Percentiles rank a stretch among this genome's conserved stretches.
Conservation (phyloP, 2,797 vertebrate species). For the Lemur catta region DNA sequence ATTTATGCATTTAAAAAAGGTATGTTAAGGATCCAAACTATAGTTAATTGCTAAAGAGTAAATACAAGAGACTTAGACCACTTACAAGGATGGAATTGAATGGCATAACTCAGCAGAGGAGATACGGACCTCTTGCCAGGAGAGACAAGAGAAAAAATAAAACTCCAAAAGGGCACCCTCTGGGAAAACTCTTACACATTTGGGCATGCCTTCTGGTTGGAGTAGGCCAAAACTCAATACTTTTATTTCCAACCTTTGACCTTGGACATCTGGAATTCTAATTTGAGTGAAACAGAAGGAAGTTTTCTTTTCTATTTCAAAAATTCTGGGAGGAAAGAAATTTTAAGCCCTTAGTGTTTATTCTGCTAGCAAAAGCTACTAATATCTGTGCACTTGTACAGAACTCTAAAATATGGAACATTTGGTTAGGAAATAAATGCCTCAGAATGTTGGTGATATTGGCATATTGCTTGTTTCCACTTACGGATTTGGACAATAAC, state of each 20-base stretch:
- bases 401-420: conserved; percentile 88
- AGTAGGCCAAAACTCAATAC: conserved; percentile 93
- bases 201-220: conserved; percentile 86
- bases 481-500: conserved; percentile 86
- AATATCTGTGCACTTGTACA: conserved; percentile 85
- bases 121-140: conserved; percentile 90
- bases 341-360: conserved; percentile 80
- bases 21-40: conserved; percentile 86
- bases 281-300: conserved; percentile 91
- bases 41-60: conserved; percentile 84
- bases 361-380: conserved; percentile 80
- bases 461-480: conserved; percentile 84
- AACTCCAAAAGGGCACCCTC: conserved; percentile 89
- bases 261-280: conserved; percentile 97
- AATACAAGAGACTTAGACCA: conserved; percentile 84
- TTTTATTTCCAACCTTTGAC: conserved; percentile 97
- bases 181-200: conserved; percentile 90
- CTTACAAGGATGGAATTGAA: conserved; percentile 83
- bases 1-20: conserved; percentile 79
- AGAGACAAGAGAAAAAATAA: conserved; percentile 87
- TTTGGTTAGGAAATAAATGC: conserved; percentile 82
- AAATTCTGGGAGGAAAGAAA: conserved; percentile 80
- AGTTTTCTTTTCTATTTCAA: conserved; percentile 92
- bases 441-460: conserved; percentile 84
- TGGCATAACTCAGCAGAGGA: conserved; percentile 89